Evolutionary conservation across 2,797 vertebrate species (phyloP).

Genomic region (Lepidocolaptes lacrymiger): DNA sequence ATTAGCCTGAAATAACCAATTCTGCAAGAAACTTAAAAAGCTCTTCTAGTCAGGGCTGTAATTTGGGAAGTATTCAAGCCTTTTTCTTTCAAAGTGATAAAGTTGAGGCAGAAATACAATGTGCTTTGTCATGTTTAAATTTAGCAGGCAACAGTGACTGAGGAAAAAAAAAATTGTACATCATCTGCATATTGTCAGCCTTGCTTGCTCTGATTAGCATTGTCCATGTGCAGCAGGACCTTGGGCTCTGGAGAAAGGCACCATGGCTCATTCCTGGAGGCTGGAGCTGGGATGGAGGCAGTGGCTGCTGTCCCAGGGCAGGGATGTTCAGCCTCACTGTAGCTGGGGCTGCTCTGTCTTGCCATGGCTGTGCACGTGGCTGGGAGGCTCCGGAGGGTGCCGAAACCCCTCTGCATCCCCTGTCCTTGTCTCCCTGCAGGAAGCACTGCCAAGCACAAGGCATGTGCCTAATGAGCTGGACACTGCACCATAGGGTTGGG

Average conservation of each 20-base stretch:
- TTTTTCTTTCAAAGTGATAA: not conserved
- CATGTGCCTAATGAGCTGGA: not conserved
- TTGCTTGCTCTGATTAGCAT: not conserved
- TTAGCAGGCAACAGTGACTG: slow-evolving; percentile 39
- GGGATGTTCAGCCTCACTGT: not conserved
- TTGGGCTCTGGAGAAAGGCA: not conserved
- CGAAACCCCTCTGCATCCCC: fast-evolving
- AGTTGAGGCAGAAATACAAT: slow-evolving; percentile 44
- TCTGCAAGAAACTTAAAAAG: not conserved
- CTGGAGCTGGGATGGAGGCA: not conserved
- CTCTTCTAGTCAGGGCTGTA: not conserved
- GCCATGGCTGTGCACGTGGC: fast-evolving
- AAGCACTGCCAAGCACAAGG: not conserved
- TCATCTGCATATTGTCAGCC: not conserved
- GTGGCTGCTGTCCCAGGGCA: not conserved
- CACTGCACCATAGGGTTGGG: fast-evolving
- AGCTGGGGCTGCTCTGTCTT: not conserved
- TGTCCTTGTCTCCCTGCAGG: not conserved
- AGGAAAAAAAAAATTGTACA: not conserved
- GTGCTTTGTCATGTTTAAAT: slow-evolving; percentile 62
- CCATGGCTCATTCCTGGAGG: not conserved
- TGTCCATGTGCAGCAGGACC: slow-evolving; percentile 5
- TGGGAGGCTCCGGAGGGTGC: not conserved
- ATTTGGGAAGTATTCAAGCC: not conserved
- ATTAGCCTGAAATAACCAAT: not conserved